A percentile compares a stretch with the other conserved stretches of the same genome.
phyloP scores from a whole-genome alignment of 2,888 invertebrate species.

The Limnephilus rhombicus region DNA sequence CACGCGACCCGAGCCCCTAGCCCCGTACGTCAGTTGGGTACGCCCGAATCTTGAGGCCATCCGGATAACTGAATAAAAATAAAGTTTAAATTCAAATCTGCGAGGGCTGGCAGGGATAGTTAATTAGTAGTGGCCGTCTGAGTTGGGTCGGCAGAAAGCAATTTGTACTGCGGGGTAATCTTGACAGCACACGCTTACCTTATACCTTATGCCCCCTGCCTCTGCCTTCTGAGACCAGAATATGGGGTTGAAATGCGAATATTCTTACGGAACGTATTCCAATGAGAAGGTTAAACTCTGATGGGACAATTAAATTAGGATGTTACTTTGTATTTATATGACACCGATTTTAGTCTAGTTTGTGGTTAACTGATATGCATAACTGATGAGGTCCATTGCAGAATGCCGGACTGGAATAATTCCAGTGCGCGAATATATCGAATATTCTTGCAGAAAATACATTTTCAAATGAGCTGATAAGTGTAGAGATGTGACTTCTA shows the following conservation, averaged over 20 bases:
- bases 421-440: too few relatives aligned
- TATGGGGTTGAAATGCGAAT: neutral
- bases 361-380: neutral
- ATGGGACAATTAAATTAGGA: neutral
- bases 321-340: neutral
- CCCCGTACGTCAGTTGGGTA: neutral
- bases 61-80: neutral
- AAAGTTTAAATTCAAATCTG: neutral
- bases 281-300: neutral
- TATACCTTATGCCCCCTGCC: neutral
- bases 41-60: neutral
- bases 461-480: too few relatives aligned
- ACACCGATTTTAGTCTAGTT: neutral
- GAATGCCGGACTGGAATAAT: too few relatives aligned
- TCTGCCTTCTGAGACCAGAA: neutral
- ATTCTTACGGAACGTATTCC: neutral
- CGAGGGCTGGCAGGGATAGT: neutral
- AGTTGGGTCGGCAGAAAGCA: slow-evolving; percentile 15
- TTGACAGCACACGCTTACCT: neutral
- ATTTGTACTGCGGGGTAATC: slow-evolving; percentile 4
- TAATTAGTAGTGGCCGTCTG: slow-evolving; percentile 22
- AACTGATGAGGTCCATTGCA: too few relatives aligned
- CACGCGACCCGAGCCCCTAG: neutral
- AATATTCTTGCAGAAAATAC: too few relatives aligned
- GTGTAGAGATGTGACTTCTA: too few relatives aligned